Percentiles rank a stretch among this genome's conserved stretches.
Evolutionary conservation across 2,797 vertebrate species (phyloP).

Genomic region (Tapirus indicus): DNA sequence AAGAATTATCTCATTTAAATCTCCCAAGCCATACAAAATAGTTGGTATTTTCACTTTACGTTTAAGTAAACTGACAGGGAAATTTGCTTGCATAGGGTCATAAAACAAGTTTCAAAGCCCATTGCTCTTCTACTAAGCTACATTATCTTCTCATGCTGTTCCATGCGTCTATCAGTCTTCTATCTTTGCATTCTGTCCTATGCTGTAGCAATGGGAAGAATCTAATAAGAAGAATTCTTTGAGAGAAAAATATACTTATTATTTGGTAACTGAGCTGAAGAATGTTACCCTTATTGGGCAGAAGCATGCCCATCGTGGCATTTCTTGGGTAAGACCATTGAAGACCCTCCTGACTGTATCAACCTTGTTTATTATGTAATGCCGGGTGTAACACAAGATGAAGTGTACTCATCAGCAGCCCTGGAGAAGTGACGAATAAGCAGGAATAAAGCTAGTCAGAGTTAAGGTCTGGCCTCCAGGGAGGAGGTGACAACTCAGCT

Average conservation of each 20-base stretch:
- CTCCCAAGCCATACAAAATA: neutral
- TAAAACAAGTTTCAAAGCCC: neutral
- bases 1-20: constrained; percentile 44
- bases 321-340: constrained; percentile 46
- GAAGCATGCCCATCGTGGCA: neutral
- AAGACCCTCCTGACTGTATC: neutral
- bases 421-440: neutral
- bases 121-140: neutral
- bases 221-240: neutral
- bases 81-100: neutral
- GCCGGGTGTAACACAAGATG: neutral
- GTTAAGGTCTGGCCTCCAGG: neutral
- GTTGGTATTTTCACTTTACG: constrained; percentile 39
- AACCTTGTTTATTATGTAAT: neutral
- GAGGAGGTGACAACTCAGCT: neutral
- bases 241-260: constrained; percentile 39
- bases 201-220: neutral
- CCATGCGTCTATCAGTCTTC: neutral
- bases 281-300: neutral
- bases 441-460: neutral
- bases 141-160: neutral
- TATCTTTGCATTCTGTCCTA: neutral
- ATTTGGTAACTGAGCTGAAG: constrained; percentile 34
- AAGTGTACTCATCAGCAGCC: neutral
- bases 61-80: constrained; percentile 52